A percentile compares a stretch with the other conserved stretches of the same genome.
phyloP scores from a whole-genome alignment of 2,888 invertebrate species.

The Hoplodrina blanda region DNA sequence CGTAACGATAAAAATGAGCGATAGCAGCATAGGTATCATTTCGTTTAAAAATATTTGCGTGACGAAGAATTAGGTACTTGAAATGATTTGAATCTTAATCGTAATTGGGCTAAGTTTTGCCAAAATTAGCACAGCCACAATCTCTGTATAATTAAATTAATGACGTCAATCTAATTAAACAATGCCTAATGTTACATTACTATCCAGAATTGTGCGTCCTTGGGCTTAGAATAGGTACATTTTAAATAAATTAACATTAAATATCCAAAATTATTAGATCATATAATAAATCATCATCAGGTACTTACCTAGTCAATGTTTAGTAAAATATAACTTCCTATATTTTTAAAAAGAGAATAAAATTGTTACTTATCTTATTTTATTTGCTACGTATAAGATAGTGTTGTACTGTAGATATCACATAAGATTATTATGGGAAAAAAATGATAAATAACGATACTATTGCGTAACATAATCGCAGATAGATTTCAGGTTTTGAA shows the following conservation, averaged over 20 bases:
- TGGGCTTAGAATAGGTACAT: neutral
- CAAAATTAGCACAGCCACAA: neutral
- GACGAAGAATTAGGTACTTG: slow-evolving; percentile 20
- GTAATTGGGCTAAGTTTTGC: neutral
- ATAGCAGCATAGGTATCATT: slow-evolving; percentile 26
- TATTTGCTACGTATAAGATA: slow-evolving; percentile 26
- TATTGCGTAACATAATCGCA: slow-evolving; percentile 32
- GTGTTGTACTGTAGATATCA: slow-evolving; percentile 9
- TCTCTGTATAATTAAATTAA: no score
- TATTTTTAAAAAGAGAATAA: neutral
- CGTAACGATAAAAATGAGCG: slow-evolving; percentile 32
- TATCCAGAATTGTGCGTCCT: no score
- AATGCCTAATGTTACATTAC: neutral
- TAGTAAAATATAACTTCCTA: slow-evolving; percentile 8
- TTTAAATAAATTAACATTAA: no score
- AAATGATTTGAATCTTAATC: slow-evolving; percentile 10
- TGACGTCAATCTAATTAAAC: no score
- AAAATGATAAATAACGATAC: slow-evolving; percentile 21
- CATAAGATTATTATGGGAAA: slow-evolving; percentile 21
- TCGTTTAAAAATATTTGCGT: slow-evolving; percentile 19
- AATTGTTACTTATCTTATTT: slow-evolving; percentile 13
- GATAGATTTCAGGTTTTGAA: neutral
- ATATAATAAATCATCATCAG: no score
- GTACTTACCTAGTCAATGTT: no score
- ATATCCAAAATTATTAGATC: no score